Base-by-base conservation (phyloP, 2,113 vertebrate genomes). In the Plotosus lineatus region DNA sequence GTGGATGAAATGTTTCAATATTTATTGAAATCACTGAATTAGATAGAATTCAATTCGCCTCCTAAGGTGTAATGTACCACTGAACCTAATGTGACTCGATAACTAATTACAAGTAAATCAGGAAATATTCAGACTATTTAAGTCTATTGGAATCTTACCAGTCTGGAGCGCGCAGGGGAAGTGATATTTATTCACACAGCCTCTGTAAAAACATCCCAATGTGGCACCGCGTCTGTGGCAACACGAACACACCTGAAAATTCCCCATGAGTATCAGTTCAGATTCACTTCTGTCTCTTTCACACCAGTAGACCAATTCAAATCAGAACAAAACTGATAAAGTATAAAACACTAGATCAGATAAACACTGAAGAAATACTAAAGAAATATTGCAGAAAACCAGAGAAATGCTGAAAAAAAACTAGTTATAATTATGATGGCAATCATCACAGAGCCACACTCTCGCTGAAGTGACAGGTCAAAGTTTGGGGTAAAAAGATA, bases 131-230 rank as follows among this genome's bases (percentile, higher is more conserved):
- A 14, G 28, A 7, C 26, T 12, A 12, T 55, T 10, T n/a, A 55
- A 28, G 28, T 58, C 17, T 60, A 42, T 17, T 66, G 68, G 7
- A 48, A 7, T 23, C 48, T 79, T 76, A 94, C 93, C 93, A 79
- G 92, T 90, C 86, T 90, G 89, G 26, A 89, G 66, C 42, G 93
- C 91, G 85, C 93, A 94, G 75, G 75, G 88, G 86, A 91, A 93
- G 87, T 94, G 93, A 79, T 90, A 94, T 55, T 89, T 92, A 50
- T 78, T 87, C 33, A 77, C 77, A 65, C 93, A 94, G 51, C 89
- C 88, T 86, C 92, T 94, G 78, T 90, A 92, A 84, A 93, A 93
- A 83, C 93, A 94, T 21, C 93, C 93, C 89, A 93, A 86, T 4
- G 93, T 92, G 17, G 93, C 92, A 1, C 93, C 93, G 0, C 81